Conservation (phyloP, 92 coral and sea anemone genomes). For the Porites divaricata region DNA sequence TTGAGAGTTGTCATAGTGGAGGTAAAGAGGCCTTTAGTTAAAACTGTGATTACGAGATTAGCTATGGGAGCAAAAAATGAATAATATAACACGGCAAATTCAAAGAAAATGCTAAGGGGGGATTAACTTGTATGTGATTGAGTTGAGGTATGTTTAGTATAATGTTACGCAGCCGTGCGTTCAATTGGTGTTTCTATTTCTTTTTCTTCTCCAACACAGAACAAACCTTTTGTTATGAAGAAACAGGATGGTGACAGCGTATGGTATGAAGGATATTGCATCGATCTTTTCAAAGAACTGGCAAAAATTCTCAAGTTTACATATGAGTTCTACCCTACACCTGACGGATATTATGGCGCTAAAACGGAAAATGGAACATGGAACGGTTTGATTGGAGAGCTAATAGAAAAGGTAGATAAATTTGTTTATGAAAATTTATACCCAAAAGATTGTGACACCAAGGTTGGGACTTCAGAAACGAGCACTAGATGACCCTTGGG, state of each 20-base stretch:
- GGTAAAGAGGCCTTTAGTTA: background rate
- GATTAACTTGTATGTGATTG: too few species aligned
- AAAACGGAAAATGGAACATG: conserved; percentile 61
- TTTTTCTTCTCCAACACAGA: conserved; percentile 14
- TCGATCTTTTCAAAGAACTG: conserved; percentile 71
- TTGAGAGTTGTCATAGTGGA: conserved; percentile 17
- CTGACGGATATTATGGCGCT: conserved; percentile 70
- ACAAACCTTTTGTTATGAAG: conserved; percentile 55
- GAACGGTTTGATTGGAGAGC: conserved; percentile 83
- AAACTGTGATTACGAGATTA: background rate
- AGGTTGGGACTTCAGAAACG: too few species aligned
- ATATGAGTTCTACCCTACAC: conserved; percentile 62
- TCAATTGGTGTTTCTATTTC: background rate
- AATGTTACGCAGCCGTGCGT: too few species aligned
- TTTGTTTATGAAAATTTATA: too few species aligned
- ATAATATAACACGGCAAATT: too few species aligned
- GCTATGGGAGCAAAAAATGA: too few species aligned
- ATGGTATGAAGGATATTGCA: conserved; percentile 70
- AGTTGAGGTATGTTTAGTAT: too few species aligned
- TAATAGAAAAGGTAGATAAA: conserved; percentile 53
- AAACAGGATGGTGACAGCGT: conserved; percentile 13
- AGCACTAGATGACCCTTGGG: too few species aligned
- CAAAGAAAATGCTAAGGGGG: too few species aligned
- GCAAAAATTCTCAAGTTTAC: conserved; percentile 72
- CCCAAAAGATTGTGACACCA: too few species aligned